These are phyloP conservation scores for Heteromurus nitidus DNA, from an alignment of 2,888 invertebrate genomes.

Conservation along the genomic window DNA sequence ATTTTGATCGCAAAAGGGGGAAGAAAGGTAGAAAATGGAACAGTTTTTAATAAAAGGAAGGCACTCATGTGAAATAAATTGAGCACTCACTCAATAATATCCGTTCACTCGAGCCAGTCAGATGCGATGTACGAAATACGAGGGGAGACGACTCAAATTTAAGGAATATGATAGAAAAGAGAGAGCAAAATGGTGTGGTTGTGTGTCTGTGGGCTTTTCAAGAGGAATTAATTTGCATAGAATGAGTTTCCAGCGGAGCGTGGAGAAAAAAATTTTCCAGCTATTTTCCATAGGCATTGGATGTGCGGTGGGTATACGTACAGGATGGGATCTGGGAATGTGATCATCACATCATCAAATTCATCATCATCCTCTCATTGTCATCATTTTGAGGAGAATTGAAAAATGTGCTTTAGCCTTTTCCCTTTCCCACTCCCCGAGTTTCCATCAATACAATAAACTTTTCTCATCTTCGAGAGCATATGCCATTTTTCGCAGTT, in stretches of 20 bases:
- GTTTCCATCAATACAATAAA: no score
- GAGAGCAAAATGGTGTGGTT: no score
- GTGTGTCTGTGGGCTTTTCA: constrained; percentile 27
- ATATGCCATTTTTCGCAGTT: no score
- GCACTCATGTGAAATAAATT: constrained; percentile 22
- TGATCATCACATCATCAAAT: constrained; percentile 8
- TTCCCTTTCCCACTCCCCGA: neutral
- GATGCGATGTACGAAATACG: no score
- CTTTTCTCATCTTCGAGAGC: no score
- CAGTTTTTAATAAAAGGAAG: constrained; percentile 39
- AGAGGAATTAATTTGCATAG: constrained; percentile 39
- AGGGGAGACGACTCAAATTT: no score
- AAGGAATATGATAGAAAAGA: no score
- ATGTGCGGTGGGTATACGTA: no score
- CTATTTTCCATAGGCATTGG: no score
- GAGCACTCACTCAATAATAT: constrained; percentile 38
- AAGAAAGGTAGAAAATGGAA: constrained; percentile 25
- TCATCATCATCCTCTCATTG: constrained; percentile 12
- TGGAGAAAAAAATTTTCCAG: neutral
- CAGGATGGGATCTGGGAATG: no score
- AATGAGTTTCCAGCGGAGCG: constrained; percentile 13
- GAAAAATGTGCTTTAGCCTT: neutral
- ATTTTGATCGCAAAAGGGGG: neutral
- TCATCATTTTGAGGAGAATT: no score
- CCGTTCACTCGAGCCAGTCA: constrained; percentile 10